Base-by-base conservation (phyloP, 92 coral and sea anemone species). In the Micromussa lordhowensis region DNA sequence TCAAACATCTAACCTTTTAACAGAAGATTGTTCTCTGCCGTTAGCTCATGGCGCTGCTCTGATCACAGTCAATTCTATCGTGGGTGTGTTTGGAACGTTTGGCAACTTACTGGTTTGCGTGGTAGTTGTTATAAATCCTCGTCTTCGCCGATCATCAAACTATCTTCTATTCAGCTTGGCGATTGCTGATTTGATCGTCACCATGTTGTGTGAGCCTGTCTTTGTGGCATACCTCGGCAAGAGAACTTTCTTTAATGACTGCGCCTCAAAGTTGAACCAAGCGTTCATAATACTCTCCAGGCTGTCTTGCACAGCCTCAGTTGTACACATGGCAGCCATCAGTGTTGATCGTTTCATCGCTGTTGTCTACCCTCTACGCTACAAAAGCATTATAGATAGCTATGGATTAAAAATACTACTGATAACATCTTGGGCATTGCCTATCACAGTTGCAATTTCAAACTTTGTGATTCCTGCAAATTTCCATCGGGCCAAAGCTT, bases 171-270 rank as follows among this genome's bases (percentile, higher is more conserved):
- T 85, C n/a, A 90, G 92, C 75, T 69, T 90, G 32, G 89, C 89
- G 5, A 80, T 89, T 1, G 89, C 92, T 59, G 92, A 89, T 58
- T 78, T 89, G 54, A 69, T 89, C 78, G 93, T 81, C 55, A 86
- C 90, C 44, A 80, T 63, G 90, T 21, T 80, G 21, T 83, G 86
- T 69, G 86, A 61, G 31, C 93, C 88, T 1, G 5, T 55, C 3
- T 26, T 84, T 53, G 81, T 72, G 32, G 81, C 81, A 35, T 53
- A 51, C 31, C 17, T 84, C 3, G 34, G 19, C 40, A 55, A 17
- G 32, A 90, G 24, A 49, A 61, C 86, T 24, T 79, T 85, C 55
- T 48, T 51, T 12, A 83, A 78, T 57, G 68, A 53, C 66, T 90
- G 92, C 35, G 81, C 88, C 16, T 36, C 63, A 11, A 59, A 19